These are phyloP conservation scores for Pantherophis guttatus DNA, from an alignment of 2,113 vertebrate genomes.

Conservation along the genomic window DNA sequence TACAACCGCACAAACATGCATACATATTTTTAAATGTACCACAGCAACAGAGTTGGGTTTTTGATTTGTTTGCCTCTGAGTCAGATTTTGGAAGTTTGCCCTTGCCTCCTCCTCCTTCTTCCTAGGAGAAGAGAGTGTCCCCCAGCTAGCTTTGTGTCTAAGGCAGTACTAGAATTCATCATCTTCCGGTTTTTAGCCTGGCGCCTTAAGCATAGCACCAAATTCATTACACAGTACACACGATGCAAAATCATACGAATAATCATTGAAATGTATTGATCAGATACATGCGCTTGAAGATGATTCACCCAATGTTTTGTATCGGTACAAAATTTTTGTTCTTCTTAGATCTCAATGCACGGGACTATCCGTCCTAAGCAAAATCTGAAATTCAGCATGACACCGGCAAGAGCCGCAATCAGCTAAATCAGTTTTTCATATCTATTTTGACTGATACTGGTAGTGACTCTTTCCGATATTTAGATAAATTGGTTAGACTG, in stretches of 20 bases:
- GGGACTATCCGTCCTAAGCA: not conserved
- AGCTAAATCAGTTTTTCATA: not conserved
- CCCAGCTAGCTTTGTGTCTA: not conserved
- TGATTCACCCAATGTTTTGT: not conserved
- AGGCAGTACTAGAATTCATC: not conserved
- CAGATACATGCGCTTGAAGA: not conserved
- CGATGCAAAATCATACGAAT: not conserved
- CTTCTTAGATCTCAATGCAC: not conserved
- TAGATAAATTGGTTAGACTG: not conserved
- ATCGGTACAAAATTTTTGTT: not conserved
- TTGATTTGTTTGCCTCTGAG: not conserved
- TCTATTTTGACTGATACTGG: not conserved
- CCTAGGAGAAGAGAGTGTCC: not conserved
- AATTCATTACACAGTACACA: not conserved
- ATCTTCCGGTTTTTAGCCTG: not conserved
- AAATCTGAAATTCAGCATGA: not conserved
- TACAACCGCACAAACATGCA: not conserved
- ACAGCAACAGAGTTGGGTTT: not conserved
- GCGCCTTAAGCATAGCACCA: not conserved
- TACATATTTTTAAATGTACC: not conserved
- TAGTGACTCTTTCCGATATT: not conserved
- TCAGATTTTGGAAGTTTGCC: not conserved
- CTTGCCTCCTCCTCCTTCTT: not conserved
- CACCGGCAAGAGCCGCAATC: not conserved
- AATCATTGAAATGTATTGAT: not conserved